Evolutionary conservation across 2,888 invertebrate species (phyloP), one percentile per base, ranked within the genome.

Genomic region (Clanis bilineata): DNA sequence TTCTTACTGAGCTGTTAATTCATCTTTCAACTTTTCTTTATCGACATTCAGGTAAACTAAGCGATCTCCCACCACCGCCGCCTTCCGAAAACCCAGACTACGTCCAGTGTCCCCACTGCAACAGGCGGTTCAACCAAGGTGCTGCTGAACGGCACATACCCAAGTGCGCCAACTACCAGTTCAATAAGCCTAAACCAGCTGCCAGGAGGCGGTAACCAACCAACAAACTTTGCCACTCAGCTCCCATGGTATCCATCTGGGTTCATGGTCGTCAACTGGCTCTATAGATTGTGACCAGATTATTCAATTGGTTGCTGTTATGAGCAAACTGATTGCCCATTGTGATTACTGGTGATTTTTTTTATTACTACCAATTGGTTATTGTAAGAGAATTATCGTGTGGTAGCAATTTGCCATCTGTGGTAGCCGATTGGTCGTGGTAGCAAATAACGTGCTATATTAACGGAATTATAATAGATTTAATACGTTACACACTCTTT

Each of bases 81-180:
- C 97, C 97, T 0, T 95, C 96, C 0, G 96, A 96, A 80, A 98
- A 97, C 80, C 96, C 97, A 0, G 97, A 98, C 91, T 98, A 98
- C 88, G 94, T 97, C 22, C 95, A 95, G 76, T 98, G 98, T 77
- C 98, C 98, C 0, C 96, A 97, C 88, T 98, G 98, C 85, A 93
- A 93, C 28, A 93, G 98, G 0, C 95, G 95, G 73, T 98, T 98
- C 92, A 97, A 96, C 90, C 94, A 95, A 74, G 88, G 92, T 0
- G 97, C 97, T 0, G 98, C 98, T 1, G 96, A 96, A 69, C 90
- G 98, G 28, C 98, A 98, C 90, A 98, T 98, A 71, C 98, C 98
- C 56, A 96, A 97, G 88, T 98, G 98, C 90, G 96, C 96, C 76
- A 94, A 92, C 73, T 97, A 95, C 92, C 89, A 95, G 70, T 96